Conservation (phyloP, 2,888 invertebrate species). For the Caenorhabditis uteleia region DNA sequence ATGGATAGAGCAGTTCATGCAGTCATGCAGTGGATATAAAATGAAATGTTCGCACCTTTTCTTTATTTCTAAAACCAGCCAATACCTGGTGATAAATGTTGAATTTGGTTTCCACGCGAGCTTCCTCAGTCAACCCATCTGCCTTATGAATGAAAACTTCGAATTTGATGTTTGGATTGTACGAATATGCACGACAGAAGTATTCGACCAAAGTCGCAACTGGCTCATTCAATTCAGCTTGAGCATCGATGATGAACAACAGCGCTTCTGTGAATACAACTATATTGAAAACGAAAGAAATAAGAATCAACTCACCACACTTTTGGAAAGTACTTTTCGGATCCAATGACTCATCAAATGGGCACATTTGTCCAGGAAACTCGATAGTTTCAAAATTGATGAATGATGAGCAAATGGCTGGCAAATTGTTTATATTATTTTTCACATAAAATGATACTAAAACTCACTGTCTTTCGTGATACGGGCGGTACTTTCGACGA, state of each 20-base stretch:
- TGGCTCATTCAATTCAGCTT: slow-evolving; percentile 96
- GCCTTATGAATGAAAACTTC: slow-evolving; percentile 94
- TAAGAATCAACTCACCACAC: slow-evolving; percentile 22
- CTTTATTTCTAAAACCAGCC: background rate
- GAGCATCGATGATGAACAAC: slow-evolving; percentile 97
- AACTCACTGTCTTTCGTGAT: slow-evolving; percentile 86
- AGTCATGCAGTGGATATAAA: background rate
- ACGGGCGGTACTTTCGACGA: slow-evolving; percentile 96
- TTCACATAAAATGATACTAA: background rate
- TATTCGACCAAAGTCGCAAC: slow-evolving; percentile 88
- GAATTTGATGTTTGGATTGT: slow-evolving; percentile 93
- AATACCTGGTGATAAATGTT: slow-evolving; percentile 92
- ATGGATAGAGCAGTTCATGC: too few relatives aligned
- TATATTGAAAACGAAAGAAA: background rate
- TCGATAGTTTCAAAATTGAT: slow-evolving; percentile 99
- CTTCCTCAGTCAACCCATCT: slow-evolving; percentile 96
- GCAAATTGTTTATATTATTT: slow-evolving; percentile 38
- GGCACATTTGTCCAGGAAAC: slow-evolving; percentile 90
- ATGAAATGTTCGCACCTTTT: background rate
- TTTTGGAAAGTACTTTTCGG: slow-evolving; percentile 26
- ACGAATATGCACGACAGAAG: slow-evolving; percentile 88
- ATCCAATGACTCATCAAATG: slow-evolving; percentile 34
- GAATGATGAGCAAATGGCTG: slow-evolving; percentile 93
- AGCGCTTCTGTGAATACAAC: slow-evolving; percentile 82
- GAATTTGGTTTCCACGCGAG: slow-evolving; percentile 97